phyloP scores from a whole-genome alignment of 2,113 vertebrate genomes.

The Cyprinodon variegatus region DNA sequence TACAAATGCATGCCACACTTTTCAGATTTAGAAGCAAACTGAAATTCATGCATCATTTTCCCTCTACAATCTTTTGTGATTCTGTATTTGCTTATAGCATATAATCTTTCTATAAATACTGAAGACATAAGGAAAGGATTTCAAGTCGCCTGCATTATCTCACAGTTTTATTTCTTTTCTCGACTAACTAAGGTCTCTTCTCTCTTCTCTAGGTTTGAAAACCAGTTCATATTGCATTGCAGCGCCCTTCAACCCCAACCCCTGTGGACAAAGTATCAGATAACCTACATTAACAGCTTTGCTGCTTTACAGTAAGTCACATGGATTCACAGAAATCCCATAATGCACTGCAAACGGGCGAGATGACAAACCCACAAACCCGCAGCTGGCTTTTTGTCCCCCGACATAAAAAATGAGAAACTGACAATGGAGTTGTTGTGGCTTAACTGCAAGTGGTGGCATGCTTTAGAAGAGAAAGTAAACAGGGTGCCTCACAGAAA shows the following conservation, averaged over 20 bases:
- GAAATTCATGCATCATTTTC: too few relatives aligned
- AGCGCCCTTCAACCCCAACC: not conserved
- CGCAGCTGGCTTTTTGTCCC: accelerated
- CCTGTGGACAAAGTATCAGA: slow-evolving; percentile 62
- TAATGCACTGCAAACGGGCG: not conserved
- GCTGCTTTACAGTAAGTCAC: slow-evolving; percentile 75
- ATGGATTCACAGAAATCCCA: slow-evolving; percentile 11
- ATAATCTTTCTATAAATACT: too few relatives aligned
- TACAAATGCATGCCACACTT: too few relatives aligned
- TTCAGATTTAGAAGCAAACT: too few relatives aligned
- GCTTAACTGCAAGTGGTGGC: not conserved
- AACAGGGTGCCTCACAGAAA: not conserved
- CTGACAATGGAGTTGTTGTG: not conserved
- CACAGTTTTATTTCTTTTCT: not conserved
- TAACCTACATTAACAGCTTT: slow-evolving; percentile 81
- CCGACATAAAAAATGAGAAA: not conserved
- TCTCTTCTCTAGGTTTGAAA: slow-evolving; percentile 68
- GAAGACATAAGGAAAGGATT: too few relatives aligned
- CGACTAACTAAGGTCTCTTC: not conserved
- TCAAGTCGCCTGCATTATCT: too few relatives aligned
- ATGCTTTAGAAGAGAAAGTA: not conserved
- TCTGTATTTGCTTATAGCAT: too few relatives aligned
- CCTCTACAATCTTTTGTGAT: too few relatives aligned
- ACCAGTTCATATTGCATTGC: slow-evolving; percentile 48
- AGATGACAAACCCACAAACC: not conserved